Conservation (phyloP, 2,888 invertebrate species). For the Loripinus fragilis region DNA sequence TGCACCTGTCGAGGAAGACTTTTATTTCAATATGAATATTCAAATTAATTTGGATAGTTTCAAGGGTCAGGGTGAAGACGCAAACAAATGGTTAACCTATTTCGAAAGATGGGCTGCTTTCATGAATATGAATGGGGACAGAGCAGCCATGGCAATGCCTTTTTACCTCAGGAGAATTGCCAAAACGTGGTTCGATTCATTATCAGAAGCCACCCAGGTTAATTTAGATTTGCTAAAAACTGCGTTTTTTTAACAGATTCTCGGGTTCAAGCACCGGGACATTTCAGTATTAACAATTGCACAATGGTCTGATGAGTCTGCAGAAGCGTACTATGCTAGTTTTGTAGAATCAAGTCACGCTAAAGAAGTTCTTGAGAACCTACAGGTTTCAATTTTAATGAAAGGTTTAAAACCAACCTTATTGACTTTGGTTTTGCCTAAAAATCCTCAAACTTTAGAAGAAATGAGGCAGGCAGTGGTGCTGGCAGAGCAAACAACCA, state of each 20-base stretch:
- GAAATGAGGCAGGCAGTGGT: conserved; percentile 11
- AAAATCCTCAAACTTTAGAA: conserved; percentile 20
- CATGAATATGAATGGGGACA: conserved; percentile 8
- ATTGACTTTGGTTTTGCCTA: not conserved
- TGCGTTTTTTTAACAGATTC: not conserved
- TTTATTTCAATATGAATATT: not conserved
- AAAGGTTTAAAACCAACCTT: conserved; percentile 2
- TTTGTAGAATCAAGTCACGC: too few species aligned
- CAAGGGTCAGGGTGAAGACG: too few species aligned
- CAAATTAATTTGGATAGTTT: conserved; percentile 12
- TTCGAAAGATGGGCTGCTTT: not conserved
- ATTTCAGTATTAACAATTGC: conserved; percentile 7
- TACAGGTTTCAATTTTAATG: not conserved
- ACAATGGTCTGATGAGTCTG: not conserved
- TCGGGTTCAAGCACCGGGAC: not conserved
- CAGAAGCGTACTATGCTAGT: conserved; percentile 1
- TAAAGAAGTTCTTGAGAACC: not conserved
- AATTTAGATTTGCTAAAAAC: not conserved
- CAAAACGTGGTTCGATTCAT: not conserved
- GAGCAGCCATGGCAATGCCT: too few species aligned
- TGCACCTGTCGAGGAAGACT: too few species aligned
- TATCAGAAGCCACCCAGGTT: not conserved
- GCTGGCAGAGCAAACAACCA: too few species aligned
- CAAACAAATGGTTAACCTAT: not conserved
- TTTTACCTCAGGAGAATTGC: conserved; percentile 10